Conservation (phyloP, 2,888 invertebrate species). For the Stenodera caucasica region DNA sequence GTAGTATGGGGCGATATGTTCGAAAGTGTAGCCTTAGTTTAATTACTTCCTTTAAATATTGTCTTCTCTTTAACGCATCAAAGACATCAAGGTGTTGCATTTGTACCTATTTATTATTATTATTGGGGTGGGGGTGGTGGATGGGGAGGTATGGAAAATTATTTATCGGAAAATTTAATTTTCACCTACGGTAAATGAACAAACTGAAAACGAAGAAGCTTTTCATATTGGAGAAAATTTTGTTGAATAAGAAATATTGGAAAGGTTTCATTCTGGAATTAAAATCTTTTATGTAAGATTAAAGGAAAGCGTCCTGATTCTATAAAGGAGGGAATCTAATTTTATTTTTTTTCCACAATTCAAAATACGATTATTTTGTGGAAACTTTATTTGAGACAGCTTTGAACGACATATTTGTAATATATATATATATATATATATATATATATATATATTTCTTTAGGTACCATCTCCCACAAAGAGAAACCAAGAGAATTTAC, state of each 20-base stretch:
- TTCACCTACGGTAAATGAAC: neutral
- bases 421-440: too few species aligned
- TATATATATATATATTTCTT: too few species aligned
- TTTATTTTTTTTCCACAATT: neutral
- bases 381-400: neutral
- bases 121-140: too few species aligned
- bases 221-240: neutral
- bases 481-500: neutral
- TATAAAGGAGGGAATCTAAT: neutral
- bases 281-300: conserved; percentile 1
- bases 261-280: neutral
- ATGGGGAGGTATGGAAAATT: too few species aligned
- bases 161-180: too few species aligned
- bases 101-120: too few species aligned
- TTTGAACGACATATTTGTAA: neutral
- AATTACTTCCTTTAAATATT: neutral
- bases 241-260: neutral
- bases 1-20: conserved; percentile 4
- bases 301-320: neutral
- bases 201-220: neutral
- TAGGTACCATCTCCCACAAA: neutral
- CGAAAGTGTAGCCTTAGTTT: neutral
- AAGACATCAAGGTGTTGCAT: neutral
- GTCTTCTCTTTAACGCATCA: neutral
- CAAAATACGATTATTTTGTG: neutral